A percentile compares a stretch with the other conserved stretches of the same genome.
These are phyloP conservation scores for Chymomyza fuscimana DNA, from an alignment of 2,888 invertebrate species.

Conservation along the genomic window DNA sequence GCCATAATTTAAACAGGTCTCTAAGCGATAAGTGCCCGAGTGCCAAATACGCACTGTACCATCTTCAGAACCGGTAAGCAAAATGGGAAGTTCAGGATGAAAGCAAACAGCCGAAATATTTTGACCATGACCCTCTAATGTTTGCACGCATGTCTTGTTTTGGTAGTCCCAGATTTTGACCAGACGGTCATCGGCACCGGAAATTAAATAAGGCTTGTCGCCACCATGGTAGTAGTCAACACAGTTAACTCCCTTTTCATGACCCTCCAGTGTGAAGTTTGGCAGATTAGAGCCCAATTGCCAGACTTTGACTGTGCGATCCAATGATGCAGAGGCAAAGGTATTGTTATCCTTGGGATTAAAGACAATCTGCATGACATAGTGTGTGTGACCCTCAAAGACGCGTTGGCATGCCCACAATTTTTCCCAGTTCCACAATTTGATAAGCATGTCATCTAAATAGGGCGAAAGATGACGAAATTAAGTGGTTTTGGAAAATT, in stretches of 20 bases:
- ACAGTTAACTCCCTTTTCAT: conserved; percentile 99
- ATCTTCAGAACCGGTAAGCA: conserved; percentile 98
- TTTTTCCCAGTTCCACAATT: conserved; percentile 99
- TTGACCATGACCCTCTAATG: conserved; percentile 97
- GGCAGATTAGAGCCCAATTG: conserved; percentile 98
- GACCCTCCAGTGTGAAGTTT: conserved; percentile 98
- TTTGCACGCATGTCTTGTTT: conserved; percentile 99
- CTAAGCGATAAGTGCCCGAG: conserved; percentile 97
- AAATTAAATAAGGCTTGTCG: conserved; percentile 99
- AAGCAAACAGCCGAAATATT: conserved; percentile 98
- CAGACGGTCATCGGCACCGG: conserved; percentile 97
- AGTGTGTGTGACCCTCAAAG: conserved; percentile 99
- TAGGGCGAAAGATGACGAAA: background rate
- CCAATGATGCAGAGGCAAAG: conserved; percentile 99
- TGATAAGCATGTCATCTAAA: conserved; percentile 98
- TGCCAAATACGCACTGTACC: conserved; percentile 99
- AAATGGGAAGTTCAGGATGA: conserved; percentile 98
- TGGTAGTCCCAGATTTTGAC: conserved; percentile 99
- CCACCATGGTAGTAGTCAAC: conserved; percentile 99
- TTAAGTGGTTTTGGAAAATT: conserved; percentile 10
- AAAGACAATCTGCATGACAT: conserved; percentile 99
- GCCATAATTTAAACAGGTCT: conserved; percentile 98
- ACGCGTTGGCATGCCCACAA: conserved; percentile 98
- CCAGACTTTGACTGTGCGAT: conserved; percentile 99
- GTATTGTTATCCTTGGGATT: conserved; percentile 99